A percentile compares a stretch with the other conserved stretches of the same genome.
phyloP scores from a whole-genome alignment of 2,113 vertebrate genomes.

The Campylomormyrus numenius region DNA sequence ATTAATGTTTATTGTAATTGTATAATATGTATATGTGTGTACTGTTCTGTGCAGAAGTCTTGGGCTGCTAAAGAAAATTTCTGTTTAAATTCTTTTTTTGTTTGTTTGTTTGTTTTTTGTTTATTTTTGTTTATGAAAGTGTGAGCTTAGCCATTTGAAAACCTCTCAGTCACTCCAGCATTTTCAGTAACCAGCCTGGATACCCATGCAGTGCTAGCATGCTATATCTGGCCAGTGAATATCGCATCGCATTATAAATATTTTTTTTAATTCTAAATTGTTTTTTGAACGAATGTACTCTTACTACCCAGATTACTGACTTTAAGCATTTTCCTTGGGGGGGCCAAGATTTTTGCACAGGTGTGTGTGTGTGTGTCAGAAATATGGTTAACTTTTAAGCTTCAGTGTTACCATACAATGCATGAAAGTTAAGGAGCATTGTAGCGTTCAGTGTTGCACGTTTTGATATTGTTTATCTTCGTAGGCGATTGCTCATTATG shows the following conservation, averaged over 20 bases:
- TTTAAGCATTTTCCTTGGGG: not conserved
- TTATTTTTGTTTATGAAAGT: not conserved
- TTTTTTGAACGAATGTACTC: not conserved
- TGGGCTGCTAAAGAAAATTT: not conserved
- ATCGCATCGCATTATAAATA: not conserved
- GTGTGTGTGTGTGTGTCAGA: not conserved
- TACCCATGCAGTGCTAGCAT: not conserved
- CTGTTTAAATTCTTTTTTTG: not conserved
- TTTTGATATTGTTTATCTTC: not conserved
- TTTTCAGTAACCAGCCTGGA: not conserved
- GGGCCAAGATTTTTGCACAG: not conserved
- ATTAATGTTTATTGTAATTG: not conserved
- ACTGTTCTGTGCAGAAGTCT: not conserved
- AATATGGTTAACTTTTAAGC: not conserved
- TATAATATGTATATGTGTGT: not conserved
- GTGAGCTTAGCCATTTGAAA: not conserved
- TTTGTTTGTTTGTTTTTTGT: not conserved
- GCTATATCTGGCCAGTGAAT: not conserved
- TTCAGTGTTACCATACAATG: not conserved
- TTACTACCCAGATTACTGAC: not conserved
- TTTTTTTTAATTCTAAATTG: not conserved
- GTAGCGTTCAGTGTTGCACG: not conserved
- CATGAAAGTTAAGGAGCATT: not conserved
- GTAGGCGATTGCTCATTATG: slow-evolving; percentile 83
- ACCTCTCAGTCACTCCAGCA: not conserved